Evolutionary conservation across 2,113 vertebrate genomes (phyloP).

Genomic region (Lichenostomus cassidix): DNA sequence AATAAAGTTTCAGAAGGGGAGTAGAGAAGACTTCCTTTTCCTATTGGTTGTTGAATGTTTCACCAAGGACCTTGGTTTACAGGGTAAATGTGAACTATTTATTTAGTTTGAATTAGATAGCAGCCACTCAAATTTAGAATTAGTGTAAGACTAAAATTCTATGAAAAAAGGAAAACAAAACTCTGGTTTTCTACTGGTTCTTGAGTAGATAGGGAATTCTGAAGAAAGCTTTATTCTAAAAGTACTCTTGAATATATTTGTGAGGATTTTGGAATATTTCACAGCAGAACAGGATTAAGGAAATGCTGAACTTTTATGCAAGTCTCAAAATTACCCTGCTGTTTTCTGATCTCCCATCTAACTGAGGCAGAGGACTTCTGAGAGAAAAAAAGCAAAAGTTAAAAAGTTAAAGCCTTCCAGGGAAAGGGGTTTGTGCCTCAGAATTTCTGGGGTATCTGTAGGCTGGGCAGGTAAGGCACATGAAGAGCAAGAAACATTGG

Average conservation of each 20-base stretch:
- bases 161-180: not conserved
- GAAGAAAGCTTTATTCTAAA: not conserved
- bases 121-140: not conserved
- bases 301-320: not conserved
- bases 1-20: not conserved
- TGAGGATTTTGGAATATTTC: not conserved
- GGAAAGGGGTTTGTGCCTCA: not conserved
- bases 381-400: not conserved
- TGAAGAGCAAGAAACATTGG: fast-evolving
- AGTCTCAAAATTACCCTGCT: not conserved
- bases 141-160: not conserved
- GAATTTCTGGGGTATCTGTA: not conserved
- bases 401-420: not conserved
- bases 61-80: not conserved
- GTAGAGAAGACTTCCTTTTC: not conserved
- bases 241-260: not conserved
- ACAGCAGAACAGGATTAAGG: not conserved
- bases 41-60: not conserved
- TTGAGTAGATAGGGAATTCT: not conserved
- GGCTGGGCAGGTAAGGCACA: not conserved
- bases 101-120: not conserved
- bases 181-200: not conserved
- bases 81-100: not conserved
- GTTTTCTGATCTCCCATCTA: not conserved
- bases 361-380: not conserved